These are phyloP conservation scores for Tupaia tana DNA, from an alignment of 2,113 vertebrate species.

Conservation along the genomic window DNA sequence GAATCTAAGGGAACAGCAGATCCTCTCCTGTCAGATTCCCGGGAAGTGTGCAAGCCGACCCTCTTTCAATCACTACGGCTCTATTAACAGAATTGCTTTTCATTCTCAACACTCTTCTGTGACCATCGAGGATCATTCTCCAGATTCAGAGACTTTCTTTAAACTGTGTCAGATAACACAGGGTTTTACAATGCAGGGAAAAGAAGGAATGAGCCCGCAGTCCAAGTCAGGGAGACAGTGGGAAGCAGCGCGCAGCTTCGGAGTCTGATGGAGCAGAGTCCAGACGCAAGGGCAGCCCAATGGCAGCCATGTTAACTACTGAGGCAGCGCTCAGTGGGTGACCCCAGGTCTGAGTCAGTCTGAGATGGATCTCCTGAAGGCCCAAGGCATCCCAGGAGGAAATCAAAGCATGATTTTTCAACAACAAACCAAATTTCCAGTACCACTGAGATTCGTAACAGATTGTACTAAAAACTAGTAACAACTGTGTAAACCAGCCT, in stretches of 20 bases:
- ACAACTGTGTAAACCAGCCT: background rate
- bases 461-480: background rate
- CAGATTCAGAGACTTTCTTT: background rate
- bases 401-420: background rate
- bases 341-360: background rate
- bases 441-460: background rate
- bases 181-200: background rate
- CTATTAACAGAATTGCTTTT: background rate
- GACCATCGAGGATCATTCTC: background rate
- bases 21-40: too few species aligned
- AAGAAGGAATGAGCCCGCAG: background rate
- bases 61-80: background rate
- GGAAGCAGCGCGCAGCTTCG: background rate
- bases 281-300: background rate
- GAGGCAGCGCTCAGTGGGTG: background rate
- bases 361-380: accelerated
- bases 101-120: background rate
- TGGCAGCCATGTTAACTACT: background rate
- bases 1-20: background rate
- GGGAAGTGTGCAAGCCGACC: background rate
- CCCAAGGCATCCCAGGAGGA: background rate
- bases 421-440: background rate
- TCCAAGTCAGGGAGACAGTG: background rate
- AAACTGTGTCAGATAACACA: background rate
- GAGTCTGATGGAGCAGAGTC: background rate